Conservation (phyloP, 1,140 invertebrate species). For the Meteorus sp. region DNA sequence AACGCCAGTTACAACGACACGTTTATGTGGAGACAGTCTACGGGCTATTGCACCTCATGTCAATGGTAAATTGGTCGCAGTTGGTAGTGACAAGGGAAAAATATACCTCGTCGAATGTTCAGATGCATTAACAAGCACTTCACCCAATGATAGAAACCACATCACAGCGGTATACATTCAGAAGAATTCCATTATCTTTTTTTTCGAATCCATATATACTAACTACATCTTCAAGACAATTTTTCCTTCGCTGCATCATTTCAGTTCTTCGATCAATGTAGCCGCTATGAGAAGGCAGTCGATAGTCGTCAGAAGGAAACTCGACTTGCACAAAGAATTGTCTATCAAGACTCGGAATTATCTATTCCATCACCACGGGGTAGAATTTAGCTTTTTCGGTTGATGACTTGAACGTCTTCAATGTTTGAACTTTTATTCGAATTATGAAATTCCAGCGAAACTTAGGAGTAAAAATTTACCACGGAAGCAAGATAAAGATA, state of each 20-base stretch:
- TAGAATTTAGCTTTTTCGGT: conserved; percentile 7
- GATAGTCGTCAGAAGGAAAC: conserved; percentile 45
- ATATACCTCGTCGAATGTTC: conserved; percentile 83
- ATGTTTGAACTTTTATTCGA: neutral
- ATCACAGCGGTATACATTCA: conserved; percentile 80
- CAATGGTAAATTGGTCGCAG: conserved; percentile 67
- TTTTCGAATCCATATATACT: neutral
- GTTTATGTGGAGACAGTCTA: conserved; percentile 68
- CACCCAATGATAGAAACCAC: conserved; percentile 81
- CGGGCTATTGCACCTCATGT: conserved; percentile 64
- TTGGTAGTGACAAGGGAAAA: conserved; percentile 79
- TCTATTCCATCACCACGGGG: conserved; percentile 15
- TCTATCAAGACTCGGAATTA: conserved; percentile 9
- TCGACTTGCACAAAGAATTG: conserved; percentile 27
- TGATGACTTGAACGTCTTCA: neutral
- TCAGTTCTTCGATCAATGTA: conserved; percentile 45
- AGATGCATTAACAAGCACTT: conserved; percentile 73
- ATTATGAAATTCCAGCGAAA: conserved; percentile 9
- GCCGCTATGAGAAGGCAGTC: conserved; percentile 41
- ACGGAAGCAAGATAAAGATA: conserved; percentile 19
- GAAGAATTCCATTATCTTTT: conserved; percentile 4
- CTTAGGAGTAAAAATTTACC: conserved; percentile 7
- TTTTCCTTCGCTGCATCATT: too few relatives aligned
- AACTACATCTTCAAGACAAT: neutral
- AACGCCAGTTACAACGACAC: conserved; percentile 76